phyloP scores from a whole-genome alignment of 2,797 vertebrate genomes.

The Enteromius argenteus region DNA sequence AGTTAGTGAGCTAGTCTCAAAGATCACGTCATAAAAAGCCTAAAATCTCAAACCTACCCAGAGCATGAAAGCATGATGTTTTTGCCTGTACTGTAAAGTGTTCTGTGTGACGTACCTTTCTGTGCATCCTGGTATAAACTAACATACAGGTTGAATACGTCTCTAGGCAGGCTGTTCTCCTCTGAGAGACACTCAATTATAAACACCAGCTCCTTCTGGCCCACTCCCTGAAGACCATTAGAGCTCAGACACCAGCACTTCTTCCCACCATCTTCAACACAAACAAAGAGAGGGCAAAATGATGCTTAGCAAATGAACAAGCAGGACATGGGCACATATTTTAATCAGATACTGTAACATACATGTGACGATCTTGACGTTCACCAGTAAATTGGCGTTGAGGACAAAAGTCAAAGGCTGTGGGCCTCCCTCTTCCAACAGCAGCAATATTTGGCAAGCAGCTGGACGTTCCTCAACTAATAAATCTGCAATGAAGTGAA shows the following conservation, averaged over 20 bases:
- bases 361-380: conserved; percentile 89
- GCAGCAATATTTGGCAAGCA: conserved; percentile 80
- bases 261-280: conserved; percentile 79
- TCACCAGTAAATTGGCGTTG: conserved; percentile 91
- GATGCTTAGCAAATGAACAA: background rate
- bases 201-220: conserved; percentile 92
- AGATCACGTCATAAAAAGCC: no score
- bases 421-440: conserved; percentile 83
- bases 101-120: conserved; percentile 78
- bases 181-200: conserved; percentile 86
- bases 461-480: conserved; percentile 86
- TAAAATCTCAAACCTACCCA: no score
- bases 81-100: background rate
- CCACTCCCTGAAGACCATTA: conserved; percentile 89
- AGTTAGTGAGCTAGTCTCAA: no score
- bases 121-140: conserved; percentile 90
- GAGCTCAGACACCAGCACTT: conserved; percentile 94
- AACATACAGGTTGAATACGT: conserved; percentile 88
- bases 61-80: background rate
- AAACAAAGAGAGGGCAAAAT: background rate
- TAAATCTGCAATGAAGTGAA: conserved; percentile 73
- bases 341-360: conserved; percentile 69
- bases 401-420: conserved; percentile 89
- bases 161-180: conserved; percentile 86
- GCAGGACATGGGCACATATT: background rate